Conservation (phyloP, 2,797 vertebrate species). For the Peromyscus aztecus region DNA sequence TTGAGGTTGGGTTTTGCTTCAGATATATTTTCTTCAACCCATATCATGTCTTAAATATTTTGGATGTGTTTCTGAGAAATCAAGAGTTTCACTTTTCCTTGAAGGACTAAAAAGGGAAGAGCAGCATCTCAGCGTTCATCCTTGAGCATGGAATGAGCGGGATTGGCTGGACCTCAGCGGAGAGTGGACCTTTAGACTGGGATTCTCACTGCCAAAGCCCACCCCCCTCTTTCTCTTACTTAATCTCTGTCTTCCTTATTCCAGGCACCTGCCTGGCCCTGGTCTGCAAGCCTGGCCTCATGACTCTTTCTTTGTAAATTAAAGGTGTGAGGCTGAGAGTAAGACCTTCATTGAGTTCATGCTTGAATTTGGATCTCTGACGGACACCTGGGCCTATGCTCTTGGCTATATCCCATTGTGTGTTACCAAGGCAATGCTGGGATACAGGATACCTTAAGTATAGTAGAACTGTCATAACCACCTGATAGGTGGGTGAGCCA, state of each 20-base stretch:
- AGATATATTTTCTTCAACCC: background rate
- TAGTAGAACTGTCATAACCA: background rate
- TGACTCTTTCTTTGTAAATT: background rate
- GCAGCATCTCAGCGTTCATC: background rate
- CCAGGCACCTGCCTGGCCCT: background rate
- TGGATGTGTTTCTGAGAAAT: background rate
- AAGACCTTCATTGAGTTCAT: background rate
- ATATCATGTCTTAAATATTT: background rate
- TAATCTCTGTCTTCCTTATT: background rate
- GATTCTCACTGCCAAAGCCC: background rate
- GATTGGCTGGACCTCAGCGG: background rate
- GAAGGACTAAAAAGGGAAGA: background rate
- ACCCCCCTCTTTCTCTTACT: background rate
- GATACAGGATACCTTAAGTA: background rate
- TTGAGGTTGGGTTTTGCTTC: background rate
- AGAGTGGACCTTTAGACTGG: background rate
- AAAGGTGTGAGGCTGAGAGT: background rate
- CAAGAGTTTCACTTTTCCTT: conserved; percentile 7
- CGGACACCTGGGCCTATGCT: background rate
- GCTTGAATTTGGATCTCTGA: background rate
- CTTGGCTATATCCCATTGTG: background rate
- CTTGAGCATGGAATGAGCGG: background rate
- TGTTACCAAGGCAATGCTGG: background rate
- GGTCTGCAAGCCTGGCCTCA: background rate
- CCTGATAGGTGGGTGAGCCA: background rate